Evolutionary conservation across 2,888 invertebrate genomes (phyloP).

Genomic region (Julus scanicus): DNA sequence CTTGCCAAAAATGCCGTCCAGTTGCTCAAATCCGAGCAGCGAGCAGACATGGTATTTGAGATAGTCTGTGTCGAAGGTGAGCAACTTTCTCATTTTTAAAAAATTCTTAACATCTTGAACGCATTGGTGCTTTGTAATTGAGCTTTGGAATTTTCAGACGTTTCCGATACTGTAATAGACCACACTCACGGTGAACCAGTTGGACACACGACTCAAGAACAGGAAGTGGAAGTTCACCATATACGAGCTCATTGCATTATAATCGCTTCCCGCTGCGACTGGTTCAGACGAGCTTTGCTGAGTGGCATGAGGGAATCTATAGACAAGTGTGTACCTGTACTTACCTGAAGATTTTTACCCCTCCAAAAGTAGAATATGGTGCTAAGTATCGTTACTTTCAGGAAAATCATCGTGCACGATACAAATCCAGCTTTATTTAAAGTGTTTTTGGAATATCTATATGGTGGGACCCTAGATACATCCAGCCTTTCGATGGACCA

Average conservation of each 20-base stretch:
- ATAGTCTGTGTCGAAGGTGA: slow-evolving; percentile 66
- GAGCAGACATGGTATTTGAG: slow-evolving; percentile 77
- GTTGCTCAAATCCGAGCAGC: slow-evolving; percentile 70
- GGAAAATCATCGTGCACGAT: slow-evolving; percentile 76
- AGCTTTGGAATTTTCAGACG: slow-evolving; percentile 60
- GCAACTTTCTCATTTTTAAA: not conserved
- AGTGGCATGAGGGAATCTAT: slow-evolving; percentile 79
- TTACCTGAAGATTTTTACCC: not conserved
- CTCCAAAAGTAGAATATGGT: not conserved
- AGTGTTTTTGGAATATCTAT: slow-evolving; percentile 74
- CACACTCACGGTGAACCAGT: slow-evolving; percentile 64
- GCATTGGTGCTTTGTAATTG: not conserved
- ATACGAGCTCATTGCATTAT: slow-evolving; percentile 73
- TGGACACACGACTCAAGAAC: slow-evolving; percentile 61
- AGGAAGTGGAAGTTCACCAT: slow-evolving; percentile 63
- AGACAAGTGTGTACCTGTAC: slow-evolving; percentile 70
- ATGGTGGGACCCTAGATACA: slow-evolving; percentile 72
- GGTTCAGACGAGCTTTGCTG: slow-evolving; percentile 76
- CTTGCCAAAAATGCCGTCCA: slow-evolving; percentile 73
- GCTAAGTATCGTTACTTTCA: slow-evolving; percentile 63
- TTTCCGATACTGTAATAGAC: slow-evolving; percentile 65
- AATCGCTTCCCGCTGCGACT: slow-evolving; percentile 76
- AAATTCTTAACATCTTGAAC: not conserved
- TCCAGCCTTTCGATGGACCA: slow-evolving; percentile 70
- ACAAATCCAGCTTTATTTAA: slow-evolving; percentile 74